Evolutionary conservation across 1,140 invertebrate species (phyloP).

Genomic region (Bilobella aurantiaca): DNA sequence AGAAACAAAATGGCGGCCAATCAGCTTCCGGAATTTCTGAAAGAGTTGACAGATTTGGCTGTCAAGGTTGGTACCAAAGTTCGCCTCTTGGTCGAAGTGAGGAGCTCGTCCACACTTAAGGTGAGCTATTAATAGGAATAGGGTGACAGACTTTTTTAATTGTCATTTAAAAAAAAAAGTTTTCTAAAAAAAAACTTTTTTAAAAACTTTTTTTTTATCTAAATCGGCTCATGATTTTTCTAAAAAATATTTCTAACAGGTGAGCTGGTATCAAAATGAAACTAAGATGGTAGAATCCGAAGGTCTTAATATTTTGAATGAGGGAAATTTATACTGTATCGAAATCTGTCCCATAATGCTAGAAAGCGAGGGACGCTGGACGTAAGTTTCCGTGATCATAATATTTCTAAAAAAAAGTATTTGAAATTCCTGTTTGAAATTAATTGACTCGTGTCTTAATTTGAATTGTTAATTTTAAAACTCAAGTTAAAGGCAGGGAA

Average conservation of each 20-base stretch:
- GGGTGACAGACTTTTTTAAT: too few relatives aligned
- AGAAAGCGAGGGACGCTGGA: slow-evolving; percentile 30
- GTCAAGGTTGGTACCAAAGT: slow-evolving; percentile 76
- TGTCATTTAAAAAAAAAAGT: too few relatives aligned
- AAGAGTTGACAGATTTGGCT: slow-evolving; percentile 63
- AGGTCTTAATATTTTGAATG: slow-evolving; percentile 2
- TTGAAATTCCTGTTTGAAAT: too few relatives aligned
- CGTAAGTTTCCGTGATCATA: slow-evolving; percentile 5
- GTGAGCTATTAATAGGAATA: too few relatives aligned
- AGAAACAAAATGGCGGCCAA: slow-evolving; percentile 40
- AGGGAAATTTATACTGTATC: slow-evolving; percentile 20
- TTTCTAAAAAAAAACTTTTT: not conserved
- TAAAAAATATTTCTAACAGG: slow-evolving; percentile 3
- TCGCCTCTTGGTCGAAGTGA: slow-evolving; percentile 68
- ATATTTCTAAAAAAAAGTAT: too few relatives aligned
- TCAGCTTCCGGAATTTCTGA: slow-evolving; percentile 54
- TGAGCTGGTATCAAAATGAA: slow-evolving; percentile 10
- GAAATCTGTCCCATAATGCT: slow-evolving; percentile 19
- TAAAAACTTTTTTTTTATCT: not conserved
- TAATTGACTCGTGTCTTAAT: too few relatives aligned
- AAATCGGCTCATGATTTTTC: not conserved
- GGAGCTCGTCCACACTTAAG: slow-evolving; percentile 63
- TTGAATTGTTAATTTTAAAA: too few relatives aligned
- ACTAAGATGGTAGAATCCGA: not conserved
- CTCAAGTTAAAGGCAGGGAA: too few relatives aligned